A percentile compares a stretch with the other conserved stretches of the same genome.
Conservation (phyloP, 2,113 vertebrate species). For the Pterocles gutturalis region DNA sequence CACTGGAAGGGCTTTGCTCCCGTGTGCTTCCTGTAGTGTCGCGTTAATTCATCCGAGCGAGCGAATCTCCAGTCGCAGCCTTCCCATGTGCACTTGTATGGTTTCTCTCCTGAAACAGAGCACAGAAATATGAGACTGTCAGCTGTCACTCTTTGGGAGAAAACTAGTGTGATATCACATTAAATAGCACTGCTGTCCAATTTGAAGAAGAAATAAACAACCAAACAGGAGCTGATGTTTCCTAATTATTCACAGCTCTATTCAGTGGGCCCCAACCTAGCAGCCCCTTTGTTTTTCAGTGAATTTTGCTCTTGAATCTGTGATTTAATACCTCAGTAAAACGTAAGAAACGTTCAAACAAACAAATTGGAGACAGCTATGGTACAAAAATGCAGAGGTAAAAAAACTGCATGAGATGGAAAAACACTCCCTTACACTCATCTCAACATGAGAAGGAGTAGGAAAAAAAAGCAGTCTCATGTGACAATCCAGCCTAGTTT, state of each 20-base stretch:
- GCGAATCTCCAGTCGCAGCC: conserved; percentile 98
- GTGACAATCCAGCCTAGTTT: neutral
- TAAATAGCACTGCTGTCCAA: fast-evolving
- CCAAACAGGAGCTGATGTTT: neutral
- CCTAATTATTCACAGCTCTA: neutral
- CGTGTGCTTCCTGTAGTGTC: conserved; percentile 97
- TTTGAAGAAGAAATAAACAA: neutral
- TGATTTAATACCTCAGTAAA: neutral
- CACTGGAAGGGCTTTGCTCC: conserved; percentile 98
- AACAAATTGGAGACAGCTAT: neutral
- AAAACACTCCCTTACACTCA: neutral
- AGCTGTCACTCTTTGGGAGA: neutral
- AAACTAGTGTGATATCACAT: fast-evolving
- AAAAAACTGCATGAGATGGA: neutral
- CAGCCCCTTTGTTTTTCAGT: neutral
- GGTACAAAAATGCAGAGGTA: neutral
- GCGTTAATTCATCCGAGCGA: conserved; percentile 94
- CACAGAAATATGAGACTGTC: neutral
- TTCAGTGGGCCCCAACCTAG: neutral
- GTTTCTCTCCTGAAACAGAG: conserved; percentile 89
- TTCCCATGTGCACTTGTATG: conserved; percentile 96
- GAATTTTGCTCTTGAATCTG: neutral
- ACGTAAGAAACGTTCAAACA: neutral
- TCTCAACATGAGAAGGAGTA: neutral
- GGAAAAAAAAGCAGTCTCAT: neutral